These are phyloP conservation scores for Bothrops jararaca DNA, from an alignment of 2,113 vertebrate species.

Conservation along the genomic window DNA sequence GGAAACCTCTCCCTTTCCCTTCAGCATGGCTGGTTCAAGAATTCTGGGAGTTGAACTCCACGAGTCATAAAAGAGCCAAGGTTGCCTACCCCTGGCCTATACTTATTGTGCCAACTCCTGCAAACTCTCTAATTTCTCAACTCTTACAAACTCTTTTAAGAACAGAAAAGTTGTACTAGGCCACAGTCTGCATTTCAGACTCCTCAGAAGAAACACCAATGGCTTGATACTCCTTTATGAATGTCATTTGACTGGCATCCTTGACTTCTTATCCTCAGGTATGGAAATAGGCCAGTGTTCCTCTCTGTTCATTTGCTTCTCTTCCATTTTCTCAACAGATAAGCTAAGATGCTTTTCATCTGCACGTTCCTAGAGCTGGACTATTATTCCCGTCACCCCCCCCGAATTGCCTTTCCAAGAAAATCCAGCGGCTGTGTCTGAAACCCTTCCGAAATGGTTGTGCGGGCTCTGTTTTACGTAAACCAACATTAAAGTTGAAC, in stretches of 20 bases:
- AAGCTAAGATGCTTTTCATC: constrained; percentile 53
- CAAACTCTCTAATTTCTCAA: no score
- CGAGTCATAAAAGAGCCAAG: no score
- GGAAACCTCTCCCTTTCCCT: no score
- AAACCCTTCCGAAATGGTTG: constrained; percentile 8
- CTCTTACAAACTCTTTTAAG: no score
- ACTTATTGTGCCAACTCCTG: no score
- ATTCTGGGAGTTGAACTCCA: no score
- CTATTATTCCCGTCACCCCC: background rate
- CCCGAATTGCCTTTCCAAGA: constrained; percentile 38
- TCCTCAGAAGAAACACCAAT: background rate
- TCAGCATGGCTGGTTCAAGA: no score
- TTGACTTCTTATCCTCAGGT: background rate
- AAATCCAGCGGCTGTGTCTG: constrained; percentile 43
- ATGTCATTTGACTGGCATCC: background rate
- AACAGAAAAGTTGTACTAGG: background rate
- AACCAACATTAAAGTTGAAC: constrained; percentile 14
- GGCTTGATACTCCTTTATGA: background rate
- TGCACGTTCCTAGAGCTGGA: constrained; percentile 32
- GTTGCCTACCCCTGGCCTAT: no score
- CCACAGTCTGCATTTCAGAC: background rate
- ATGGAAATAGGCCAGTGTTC: background rate
- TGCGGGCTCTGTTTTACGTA: constrained; percentile 8
- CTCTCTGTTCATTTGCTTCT: background rate
- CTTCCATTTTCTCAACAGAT: constrained; percentile 46